phyloP scores from a whole-genome alignment of 2,113 vertebrate genomes.

The Glaucomys volans region DNA sequence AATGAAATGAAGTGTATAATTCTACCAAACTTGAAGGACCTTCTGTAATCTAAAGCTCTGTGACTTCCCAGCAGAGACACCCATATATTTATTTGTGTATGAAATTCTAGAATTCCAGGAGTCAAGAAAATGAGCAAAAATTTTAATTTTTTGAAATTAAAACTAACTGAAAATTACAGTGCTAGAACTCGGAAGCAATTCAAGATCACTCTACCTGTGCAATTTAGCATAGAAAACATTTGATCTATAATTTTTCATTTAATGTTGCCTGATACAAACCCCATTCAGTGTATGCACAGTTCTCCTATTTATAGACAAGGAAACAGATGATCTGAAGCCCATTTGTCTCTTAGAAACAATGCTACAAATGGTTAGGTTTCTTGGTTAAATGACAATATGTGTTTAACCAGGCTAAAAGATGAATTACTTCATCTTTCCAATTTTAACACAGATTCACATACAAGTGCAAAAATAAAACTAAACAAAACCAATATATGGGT shows the following conservation, averaged over 20 bases:
- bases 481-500: not conserved
- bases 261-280: not conserved
- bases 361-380: not conserved
- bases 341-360: conserved; percentile 19
- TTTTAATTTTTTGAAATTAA: not conserved
- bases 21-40: not conserved
- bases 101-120: not conserved
- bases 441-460: conserved; percentile 25
- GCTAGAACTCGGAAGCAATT: not conserved
- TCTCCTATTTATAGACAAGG: not conserved
- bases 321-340: not conserved
- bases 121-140: not conserved
- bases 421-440: not conserved
- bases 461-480: not conserved
- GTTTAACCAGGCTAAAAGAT: not conserved
- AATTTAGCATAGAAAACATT: not conserved
- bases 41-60: not conserved
- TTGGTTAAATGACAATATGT: not conserved
- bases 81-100: not conserved
- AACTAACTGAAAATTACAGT: conserved; percentile 11
- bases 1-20: not conserved
- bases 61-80: not conserved
- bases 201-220: not conserved
- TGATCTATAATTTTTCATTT: not conserved
- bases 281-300: not conserved